phyloP scores from a whole-genome alignment of 2,113 vertebrate genomes.

The Acinonyx jubatus region DNA sequence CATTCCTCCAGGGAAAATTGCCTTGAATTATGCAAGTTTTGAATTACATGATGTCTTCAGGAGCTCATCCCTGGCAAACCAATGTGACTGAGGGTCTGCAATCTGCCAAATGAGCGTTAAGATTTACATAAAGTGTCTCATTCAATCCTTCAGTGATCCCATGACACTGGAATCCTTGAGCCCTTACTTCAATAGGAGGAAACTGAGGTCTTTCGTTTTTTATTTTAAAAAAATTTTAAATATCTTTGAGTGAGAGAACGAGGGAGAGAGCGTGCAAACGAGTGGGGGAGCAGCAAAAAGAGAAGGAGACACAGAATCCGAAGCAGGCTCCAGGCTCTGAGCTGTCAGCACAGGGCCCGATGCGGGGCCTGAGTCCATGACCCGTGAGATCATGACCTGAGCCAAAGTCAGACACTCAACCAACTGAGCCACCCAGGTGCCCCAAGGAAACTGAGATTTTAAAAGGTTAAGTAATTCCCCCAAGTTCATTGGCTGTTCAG shows the following conservation, averaged over 20 bases:
- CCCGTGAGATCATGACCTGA: too few relatives aligned
- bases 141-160: not conserved
- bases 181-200: constrained; percentile 10
- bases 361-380: too few relatives aligned
- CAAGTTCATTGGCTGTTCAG: not conserved
- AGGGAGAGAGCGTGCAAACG: too few relatives aligned
- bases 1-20: constrained; percentile 27
- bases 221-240: too few relatives aligned
- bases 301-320: too few relatives aligned
- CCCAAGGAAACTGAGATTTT: not conserved
- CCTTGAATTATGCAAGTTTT: constrained; percentile 66
- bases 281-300: too few relatives aligned
- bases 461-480: constrained; percentile 36
- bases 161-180: not conserved
- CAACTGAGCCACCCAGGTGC: too few relatives aligned
- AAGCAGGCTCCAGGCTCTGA: too few relatives aligned
- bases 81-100: constrained; percentile 42
- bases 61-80: constrained; percentile 41
- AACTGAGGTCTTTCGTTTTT: not conserved
- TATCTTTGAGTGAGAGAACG: too few relatives aligned
- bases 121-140: constrained; percentile 23
- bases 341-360: too few relatives aligned
- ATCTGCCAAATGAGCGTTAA: constrained; percentile 21
- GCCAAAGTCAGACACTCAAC: too few relatives aligned
- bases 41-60: constrained; percentile 49